Percentiles rank a stretch among this genome's conserved stretches.
Evolutionary conservation across 1,140 invertebrate genomes (phyloP).

Genomic region (Belonocnema kinseyi): DNA sequence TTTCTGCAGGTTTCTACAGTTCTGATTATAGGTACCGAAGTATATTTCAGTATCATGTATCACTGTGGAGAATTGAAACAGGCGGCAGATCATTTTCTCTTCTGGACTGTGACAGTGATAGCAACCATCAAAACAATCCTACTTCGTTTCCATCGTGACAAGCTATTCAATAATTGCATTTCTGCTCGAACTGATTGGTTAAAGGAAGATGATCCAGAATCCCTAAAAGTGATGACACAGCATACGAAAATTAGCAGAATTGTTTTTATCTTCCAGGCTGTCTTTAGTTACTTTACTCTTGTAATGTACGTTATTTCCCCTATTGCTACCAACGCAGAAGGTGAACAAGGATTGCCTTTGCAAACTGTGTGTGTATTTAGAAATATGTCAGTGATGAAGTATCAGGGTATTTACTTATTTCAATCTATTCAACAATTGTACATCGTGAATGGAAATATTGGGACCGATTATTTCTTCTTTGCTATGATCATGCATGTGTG

Average conservation of each 20-base stretch:
- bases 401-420: not conserved
- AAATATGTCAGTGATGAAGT: not conserved
- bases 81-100: conserved; percentile 1
- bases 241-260: conserved; percentile 15
- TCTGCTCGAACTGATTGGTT: conserved; percentile 7
- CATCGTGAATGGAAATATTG: conserved; percentile 21
- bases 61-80: conserved; percentile 19
- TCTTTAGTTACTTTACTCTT: conserved; percentile 7
- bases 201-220: conserved; percentile 10
- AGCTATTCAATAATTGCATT: conserved; percentile 1
- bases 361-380: conserved; percentile 8
- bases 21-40: conserved; percentile 23
- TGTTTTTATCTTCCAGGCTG: conserved; percentile 19
- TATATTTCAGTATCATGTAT: not conserved
- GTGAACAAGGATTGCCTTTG: conserved; percentile 9
- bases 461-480: conserved; percentile 19
- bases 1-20: conserved; percentile 8
- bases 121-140: conserved; percentile 16
- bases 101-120: conserved; percentile 18
- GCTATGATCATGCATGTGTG: conserved; percentile 18
- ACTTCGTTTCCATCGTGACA: not conserved
- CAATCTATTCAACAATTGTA: conserved; percentile 5
- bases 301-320: conserved; percentile 22
- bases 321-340: conserved; percentile 1
- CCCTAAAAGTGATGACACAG: not conserved